phyloP scores from a whole-genome alignment of 2,888 invertebrate genomes.

The Laothoe populi region DNA sequence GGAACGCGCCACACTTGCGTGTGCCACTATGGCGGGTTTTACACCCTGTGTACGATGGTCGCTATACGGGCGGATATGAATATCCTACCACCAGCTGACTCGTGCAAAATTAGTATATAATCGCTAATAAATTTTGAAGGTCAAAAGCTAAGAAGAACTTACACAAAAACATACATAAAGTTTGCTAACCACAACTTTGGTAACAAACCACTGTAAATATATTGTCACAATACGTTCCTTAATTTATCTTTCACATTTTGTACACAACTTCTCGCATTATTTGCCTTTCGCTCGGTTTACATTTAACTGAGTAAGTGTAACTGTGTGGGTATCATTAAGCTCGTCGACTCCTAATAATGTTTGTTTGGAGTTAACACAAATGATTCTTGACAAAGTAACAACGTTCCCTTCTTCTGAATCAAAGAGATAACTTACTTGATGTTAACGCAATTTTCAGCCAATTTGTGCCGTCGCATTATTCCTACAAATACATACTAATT shows the following conservation, averaged over 20 bases:
- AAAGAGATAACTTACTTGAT: neutral
- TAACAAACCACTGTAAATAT: neutral
- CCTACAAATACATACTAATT: too few relatives aligned
- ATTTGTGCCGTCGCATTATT: too few relatives aligned
- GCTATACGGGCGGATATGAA: too few relatives aligned
- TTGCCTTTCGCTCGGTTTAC: slow-evolving; percentile 9
- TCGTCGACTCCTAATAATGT: slow-evolving; percentile 14
- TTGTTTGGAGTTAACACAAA: slow-evolving; percentile 12
- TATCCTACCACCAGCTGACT: too few relatives aligned
- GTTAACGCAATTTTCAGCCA: neutral
- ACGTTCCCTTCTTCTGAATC: neutral
- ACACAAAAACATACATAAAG: too few relatives aligned
- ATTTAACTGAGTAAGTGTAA: slow-evolving; percentile 16
- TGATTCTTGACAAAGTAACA: slow-evolving; percentile 3
- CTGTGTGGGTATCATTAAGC: slow-evolving; percentile 14
- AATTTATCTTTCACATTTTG: slow-evolving; percentile 5
- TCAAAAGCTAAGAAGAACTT: too few relatives aligned
- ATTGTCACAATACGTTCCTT: too few relatives aligned
- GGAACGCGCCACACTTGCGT: too few relatives aligned
- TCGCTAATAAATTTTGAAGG: too few relatives aligned
- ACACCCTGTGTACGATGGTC: too few relatives aligned
- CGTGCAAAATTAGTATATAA: too few relatives aligned
- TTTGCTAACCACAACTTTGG: neutral
- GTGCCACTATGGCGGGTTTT: too few relatives aligned
- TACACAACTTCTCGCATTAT: neutral